Evolutionary conservation across 1,140 invertebrate species (phyloP).

Genomic region (Cyphomyrmex costatus): DNA sequence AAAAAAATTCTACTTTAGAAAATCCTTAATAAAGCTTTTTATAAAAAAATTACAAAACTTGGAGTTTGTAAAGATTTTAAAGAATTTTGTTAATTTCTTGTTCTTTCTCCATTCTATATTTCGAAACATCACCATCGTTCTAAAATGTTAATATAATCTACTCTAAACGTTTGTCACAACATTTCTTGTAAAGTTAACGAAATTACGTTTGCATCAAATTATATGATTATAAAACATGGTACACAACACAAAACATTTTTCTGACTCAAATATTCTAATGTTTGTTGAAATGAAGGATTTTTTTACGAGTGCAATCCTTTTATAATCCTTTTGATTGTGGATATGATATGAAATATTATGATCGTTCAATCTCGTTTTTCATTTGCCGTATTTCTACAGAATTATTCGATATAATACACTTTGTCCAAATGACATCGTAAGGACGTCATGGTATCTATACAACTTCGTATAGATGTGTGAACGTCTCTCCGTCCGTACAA

Average conservation of each 20-base stretch:
- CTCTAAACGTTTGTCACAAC: not conserved
- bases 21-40: not conserved
- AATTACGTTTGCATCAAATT: not conserved
- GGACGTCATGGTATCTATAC: too few relatives aligned
- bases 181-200: not conserved
- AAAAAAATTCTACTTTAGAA: not conserved
- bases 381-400: conserved; percentile 8
- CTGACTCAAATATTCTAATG: not conserved
- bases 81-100: not conserved
- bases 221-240: not conserved
- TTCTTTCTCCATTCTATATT: not conserved
- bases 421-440: too few relatives aligned
- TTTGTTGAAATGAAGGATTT: not conserved
- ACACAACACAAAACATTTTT: not conserved
- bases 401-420: too few relatives aligned
- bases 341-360: not conserved
- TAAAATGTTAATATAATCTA: not conserved
- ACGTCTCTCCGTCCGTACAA: too few relatives aligned
- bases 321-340: not conserved
- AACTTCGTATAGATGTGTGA: too few relatives aligned
- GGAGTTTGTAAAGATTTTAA: not conserved
- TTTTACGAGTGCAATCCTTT: not conserved
- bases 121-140: not conserved
- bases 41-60: not conserved
- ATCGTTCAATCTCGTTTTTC: not conserved